A percentile compares a stretch with the other conserved stretches of the same genome.
Evolutionary conservation across 2,888 invertebrate species (phyloP).

Genomic region (Melinaea menophilus): DNA sequence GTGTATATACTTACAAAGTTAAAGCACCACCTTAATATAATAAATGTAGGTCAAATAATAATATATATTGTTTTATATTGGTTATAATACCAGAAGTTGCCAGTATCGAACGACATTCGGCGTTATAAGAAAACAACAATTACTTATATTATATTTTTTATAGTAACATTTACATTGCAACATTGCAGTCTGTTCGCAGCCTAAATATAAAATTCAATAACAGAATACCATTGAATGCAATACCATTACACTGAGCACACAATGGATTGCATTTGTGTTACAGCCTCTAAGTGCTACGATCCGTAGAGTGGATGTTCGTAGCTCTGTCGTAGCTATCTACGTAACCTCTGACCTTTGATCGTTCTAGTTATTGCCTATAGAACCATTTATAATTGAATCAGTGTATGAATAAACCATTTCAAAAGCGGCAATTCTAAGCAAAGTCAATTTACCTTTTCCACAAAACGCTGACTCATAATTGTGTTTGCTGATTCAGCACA

Average conservation of each 20-base stretch:
- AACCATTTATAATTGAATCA: slow-evolving; percentile 53
- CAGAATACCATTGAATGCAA: no score
- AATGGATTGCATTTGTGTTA: not conserved
- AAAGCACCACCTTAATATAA: not conserved
- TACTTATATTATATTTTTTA: no score
- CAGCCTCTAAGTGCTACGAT: slow-evolving; percentile 38
- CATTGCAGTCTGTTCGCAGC: no score
- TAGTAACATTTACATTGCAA: no score
- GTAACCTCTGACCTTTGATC: slow-evolving; percentile 55
- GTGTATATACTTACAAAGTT: not conserved
- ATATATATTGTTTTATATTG: no score
- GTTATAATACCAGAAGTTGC: no score
- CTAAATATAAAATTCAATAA: no score
- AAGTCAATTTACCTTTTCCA: slow-evolving; percentile 16
- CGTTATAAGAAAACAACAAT: no score
- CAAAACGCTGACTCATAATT: slow-evolving; percentile 18
- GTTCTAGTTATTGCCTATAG: slow-evolving; percentile 41
- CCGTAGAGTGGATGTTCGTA: slow-evolving; percentile 33
- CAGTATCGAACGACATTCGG: no score
- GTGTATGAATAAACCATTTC: slow-evolving; percentile 57
- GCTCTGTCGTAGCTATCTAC: slow-evolving; percentile 44
- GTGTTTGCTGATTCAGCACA: slow-evolving; percentile 13
- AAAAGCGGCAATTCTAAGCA: slow-evolving; percentile 29
- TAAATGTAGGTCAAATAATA: not conserved
- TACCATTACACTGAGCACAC: no score